phyloP scores from a whole-genome alignment of 1,140 invertebrate genomes.

The Ceratosolen fusciceps region DNA sequence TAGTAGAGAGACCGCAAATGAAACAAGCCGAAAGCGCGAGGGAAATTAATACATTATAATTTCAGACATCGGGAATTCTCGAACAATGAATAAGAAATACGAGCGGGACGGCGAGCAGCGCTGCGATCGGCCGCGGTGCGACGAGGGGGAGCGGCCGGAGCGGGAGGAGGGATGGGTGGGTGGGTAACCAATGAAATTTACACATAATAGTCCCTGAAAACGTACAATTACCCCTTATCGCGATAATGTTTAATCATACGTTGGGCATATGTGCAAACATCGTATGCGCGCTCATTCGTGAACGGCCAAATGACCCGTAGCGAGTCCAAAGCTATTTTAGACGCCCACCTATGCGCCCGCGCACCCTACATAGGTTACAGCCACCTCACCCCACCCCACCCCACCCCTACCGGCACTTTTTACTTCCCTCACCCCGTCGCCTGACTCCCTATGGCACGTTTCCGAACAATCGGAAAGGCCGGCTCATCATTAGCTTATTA shows the following conservation, averaged over 20 bases:
- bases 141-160: slow-evolving; percentile 29
- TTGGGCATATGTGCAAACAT: slow-evolving; percentile 35
- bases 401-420: too few species aligned
- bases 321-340: slow-evolving; percentile 40
- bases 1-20: slow-evolving; percentile 4
- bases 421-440: background rate
- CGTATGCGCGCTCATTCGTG: slow-evolving; percentile 2
- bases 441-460: background rate
- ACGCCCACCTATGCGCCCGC: slow-evolving; percentile 34
- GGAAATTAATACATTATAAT: slow-evolving; percentile 47
- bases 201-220: slow-evolving; percentile 47
- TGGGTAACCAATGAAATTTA: slow-evolving; percentile 49
- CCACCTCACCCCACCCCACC: too few species aligned
- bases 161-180: slow-evolving; percentile 47
- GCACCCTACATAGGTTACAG: too few species aligned
- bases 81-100: slow-evolving; percentile 40
- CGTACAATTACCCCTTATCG: slow-evolving; percentile 47
- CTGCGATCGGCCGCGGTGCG: background rate
- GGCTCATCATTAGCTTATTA: background rate
- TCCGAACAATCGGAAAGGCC: slow-evolving; percentile 45
- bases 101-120: slow-evolving; percentile 15
- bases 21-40: slow-evolving; percentile 19
- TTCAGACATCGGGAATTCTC: slow-evolving; percentile 44
- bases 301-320: slow-evolving; percentile 28
- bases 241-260: slow-evolving; percentile 51